These are phyloP conservation scores for Condylura cristata DNA, from an alignment of 2,113 vertebrate genomes.

Conservation along the genomic window DNA sequence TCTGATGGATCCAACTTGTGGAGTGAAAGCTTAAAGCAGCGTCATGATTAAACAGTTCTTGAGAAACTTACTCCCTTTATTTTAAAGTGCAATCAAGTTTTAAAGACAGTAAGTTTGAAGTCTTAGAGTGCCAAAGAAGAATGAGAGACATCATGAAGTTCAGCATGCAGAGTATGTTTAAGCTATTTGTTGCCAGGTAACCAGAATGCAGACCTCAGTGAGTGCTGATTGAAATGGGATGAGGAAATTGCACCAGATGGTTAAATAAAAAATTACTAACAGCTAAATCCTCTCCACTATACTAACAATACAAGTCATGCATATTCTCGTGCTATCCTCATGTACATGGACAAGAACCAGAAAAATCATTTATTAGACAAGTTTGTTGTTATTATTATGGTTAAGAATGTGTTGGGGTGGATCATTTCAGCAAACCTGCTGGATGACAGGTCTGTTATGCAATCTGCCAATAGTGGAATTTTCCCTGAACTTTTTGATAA, in stretches of 20 bases:
- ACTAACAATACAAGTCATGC: neutral
- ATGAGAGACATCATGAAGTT: neutral
- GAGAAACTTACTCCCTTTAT: neutral
- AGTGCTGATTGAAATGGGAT: neutral
- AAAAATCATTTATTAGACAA: constrained; percentile 34
- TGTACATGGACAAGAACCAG: neutral
- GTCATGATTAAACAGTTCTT: neutral
- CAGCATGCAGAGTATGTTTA: neutral
- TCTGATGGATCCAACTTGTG: neutral
- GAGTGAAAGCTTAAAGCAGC: neutral
- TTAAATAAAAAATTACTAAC: neutral
- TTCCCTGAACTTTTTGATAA: neutral
- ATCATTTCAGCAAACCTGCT: neutral
- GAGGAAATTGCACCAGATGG: neutral
- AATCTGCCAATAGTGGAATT: neutral
- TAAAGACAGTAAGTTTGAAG: neutral
- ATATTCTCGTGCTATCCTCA: neutral
- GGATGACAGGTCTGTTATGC: constrained; percentile 1
- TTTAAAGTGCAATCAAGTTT: constrained; percentile 30
- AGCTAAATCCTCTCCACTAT: neutral
- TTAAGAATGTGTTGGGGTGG: constrained; percentile 17
- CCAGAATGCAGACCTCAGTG: neutral
- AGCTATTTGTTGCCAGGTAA: neutral
- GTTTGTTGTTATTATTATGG: neutral
- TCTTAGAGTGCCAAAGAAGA: neutral